These are phyloP conservation scores for Pammene aurita DNA, from an alignment of 2,888 invertebrate genomes.

Conservation along the genomic window DNA sequence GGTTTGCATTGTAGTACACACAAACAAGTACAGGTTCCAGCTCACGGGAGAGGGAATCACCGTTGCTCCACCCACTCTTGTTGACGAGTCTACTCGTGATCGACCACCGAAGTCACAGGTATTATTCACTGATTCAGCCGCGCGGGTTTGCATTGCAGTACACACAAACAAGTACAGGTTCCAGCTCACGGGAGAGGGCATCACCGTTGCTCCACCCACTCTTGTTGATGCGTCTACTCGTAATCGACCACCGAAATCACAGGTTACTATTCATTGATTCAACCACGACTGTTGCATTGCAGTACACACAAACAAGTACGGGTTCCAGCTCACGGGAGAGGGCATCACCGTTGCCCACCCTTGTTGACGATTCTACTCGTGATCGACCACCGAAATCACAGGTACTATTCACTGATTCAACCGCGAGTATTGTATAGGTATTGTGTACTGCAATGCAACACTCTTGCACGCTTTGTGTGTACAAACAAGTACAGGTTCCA, in stretches of 20 bases:
- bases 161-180: conserved; percentile 94
- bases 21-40: conserved; percentile 94
- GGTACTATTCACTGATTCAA: too few species aligned
- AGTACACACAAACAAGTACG: conserved; percentile 94
- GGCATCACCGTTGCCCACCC: conserved; percentile 91
- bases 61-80: conserved; percentile 86
- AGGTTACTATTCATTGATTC: conserved; percentile 49
- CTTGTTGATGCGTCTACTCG: conserved; percentile 82
- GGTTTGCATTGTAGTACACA: too few species aligned
- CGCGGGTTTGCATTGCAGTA: too few species aligned
- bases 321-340: conserved; percentile 93
- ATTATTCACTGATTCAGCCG: neutral
- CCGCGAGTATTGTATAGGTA: too few species aligned
- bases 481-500: neutral
- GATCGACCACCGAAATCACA: conserved; percentile 60
- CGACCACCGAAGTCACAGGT: conserved; percentile 66
- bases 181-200: conserved; percentile 93
- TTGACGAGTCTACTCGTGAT: conserved; percentile 78
- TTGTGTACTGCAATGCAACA: too few species aligned
- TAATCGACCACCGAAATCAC: conserved; percentile 64
- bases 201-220: conserved; percentile 88
- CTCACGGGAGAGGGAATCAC: conserved; percentile 94
- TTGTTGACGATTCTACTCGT: conserved; percentile 81
- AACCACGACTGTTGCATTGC: neutral
- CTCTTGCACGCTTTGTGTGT: too few species aligned